Conservation (phyloP, 2,888 invertebrate species). For the Eubasilissa splendida region DNA sequence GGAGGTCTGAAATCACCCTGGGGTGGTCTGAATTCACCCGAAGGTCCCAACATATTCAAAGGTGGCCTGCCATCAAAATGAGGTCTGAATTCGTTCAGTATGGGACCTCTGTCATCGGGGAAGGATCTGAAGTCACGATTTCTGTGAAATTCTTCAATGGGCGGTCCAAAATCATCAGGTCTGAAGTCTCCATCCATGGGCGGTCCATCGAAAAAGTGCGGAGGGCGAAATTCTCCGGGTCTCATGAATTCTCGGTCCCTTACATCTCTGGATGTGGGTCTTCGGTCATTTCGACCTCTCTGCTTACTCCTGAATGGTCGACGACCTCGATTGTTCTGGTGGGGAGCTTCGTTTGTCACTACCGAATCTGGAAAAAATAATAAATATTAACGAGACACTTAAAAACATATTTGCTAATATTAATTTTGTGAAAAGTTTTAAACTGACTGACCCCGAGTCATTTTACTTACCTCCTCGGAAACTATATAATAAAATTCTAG, state of each 20-base stretch:
- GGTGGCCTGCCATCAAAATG: background rate
- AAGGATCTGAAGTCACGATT: background rate
- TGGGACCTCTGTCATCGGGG: background rate
- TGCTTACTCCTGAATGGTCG: conserved; percentile 1
- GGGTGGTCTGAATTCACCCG: conserved; percentile 11
- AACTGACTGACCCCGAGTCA: background rate
- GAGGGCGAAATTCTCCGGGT: background rate
- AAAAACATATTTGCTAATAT: no score
- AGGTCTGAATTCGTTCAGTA: conserved; percentile 15
- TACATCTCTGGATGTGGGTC: background rate
- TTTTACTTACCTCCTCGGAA: no score
- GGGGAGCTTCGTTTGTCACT: conserved; percentile 40
- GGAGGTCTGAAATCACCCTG: conserved; percentile 24
- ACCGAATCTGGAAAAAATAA: conserved; percentile 48
- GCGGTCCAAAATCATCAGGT: conserved; percentile 19
- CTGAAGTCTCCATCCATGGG: conserved; percentile 9
- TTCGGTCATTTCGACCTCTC: conserved; percentile 17
- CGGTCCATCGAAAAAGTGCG: conserved; percentile 1
- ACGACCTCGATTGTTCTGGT: conserved; percentile 23
- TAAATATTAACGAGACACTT: background rate
- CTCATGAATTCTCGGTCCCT: background rate
- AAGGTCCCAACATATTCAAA: background rate
- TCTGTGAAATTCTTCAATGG: background rate
- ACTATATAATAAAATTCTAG: no score
- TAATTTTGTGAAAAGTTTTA: background rate